Base-by-base conservation (phyloP, 2,113 vertebrate species). In the Tauraco erythrolophus region DNA sequence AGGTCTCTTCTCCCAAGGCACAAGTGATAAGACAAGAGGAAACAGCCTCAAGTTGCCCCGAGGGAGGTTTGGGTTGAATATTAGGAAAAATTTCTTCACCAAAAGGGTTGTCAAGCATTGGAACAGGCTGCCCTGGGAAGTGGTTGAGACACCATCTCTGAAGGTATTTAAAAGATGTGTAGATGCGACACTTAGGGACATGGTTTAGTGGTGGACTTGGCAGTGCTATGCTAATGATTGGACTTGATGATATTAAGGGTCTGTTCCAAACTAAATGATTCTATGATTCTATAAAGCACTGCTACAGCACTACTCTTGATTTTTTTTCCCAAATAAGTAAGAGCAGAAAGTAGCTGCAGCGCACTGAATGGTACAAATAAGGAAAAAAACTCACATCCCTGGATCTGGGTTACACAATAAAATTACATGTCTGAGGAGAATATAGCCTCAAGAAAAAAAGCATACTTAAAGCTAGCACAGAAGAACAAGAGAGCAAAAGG, bases 41-140 rank as follows among this genome's bases (percentile, higher is more conserved):
- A 37, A 53, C 1, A 1, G 24, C 8, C 37, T 65, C 50, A 31
- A 17, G 14, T 11, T 65, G 14, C 1, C 0, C 19, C 37, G n/a
- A 9, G 15, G 9, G 6, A 64, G 19, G 6, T 69, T 68, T 86
- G n/a, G 18, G 14, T 6, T 19, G 31, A 46, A 23, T 35, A 48
- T 41, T 3, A 74, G 22, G 41, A 68, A 75, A 53, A 14, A 50
- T 5, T 19, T 69, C 11, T 53, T 70, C 9, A 10, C 11, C 1
- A 3, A 39, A 51, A 46, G 6, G 6, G 7, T 64, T 28, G 1
- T 64, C 10, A 41, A 27, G 14, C 8, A 15, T 2, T 43, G 35
- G 22, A 33, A 48, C 9, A 39, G 56, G 33, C 46, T 61, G 64
- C 33, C 54, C 54, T 39, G 39, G 27, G 23, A 23, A 46, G 14